phyloP scores from a whole-genome alignment of 2,888 invertebrate genomes.

The Torymus tubicola region DNA sequence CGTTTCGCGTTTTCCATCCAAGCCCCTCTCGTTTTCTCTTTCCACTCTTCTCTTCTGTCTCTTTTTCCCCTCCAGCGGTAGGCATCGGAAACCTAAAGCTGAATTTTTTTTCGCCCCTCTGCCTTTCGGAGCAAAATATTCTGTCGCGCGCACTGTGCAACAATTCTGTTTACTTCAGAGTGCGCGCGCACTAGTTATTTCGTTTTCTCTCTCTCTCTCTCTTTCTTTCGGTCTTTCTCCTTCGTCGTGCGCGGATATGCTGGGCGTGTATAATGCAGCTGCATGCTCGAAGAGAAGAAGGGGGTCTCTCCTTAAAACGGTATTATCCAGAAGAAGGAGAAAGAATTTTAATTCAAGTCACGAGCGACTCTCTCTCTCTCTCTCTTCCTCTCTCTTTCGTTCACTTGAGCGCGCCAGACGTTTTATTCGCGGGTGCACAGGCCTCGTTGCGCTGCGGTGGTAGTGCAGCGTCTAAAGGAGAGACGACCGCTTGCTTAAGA shows the following conservation, averaged over 20 bases:
- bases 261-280: too few species aligned
- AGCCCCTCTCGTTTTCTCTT: too few species aligned
- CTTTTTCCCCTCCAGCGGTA: background rate
- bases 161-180: constrained; percentile 24
- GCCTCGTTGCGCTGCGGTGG: too few species aligned
- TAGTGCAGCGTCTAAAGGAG: background rate
- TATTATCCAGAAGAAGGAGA: constrained; percentile 27
- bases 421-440: constrained; percentile 27
- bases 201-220: background rate
- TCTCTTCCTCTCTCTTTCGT: too few species aligned
- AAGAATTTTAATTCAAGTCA: constrained; percentile 55
- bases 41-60: background rate
- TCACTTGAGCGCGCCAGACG: background rate
- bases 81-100: constrained; percentile 10
- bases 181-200: background rate
- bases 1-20: background rate
- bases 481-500: background rate
- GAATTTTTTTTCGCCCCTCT: constrained; percentile 5
- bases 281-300: too few species aligned
- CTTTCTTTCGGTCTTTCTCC: background rate
- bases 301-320: constrained; percentile 30
- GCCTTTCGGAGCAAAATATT: constrained; percentile 2
- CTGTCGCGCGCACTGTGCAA: background rate
- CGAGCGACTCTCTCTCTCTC: constrained; percentile 22
- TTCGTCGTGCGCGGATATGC: background rate